Conservation (phyloP, 2,113 vertebrate species). For the Carassius auratus region DNA sequence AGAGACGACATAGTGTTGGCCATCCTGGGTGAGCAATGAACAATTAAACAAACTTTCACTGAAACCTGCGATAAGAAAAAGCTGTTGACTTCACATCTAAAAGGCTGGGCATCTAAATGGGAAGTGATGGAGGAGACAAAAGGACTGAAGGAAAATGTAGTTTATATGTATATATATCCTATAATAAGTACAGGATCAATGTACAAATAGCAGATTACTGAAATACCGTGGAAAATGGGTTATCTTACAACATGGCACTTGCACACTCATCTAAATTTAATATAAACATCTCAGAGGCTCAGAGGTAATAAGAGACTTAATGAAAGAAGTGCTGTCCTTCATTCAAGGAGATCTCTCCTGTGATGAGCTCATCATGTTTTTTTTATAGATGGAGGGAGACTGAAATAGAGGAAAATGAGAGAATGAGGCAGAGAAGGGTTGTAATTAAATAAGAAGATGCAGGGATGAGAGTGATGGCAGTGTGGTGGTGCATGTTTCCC, state of each 20-base stretch:
- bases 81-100: not conserved
- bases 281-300: conserved; percentile 36
- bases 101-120: not conserved
- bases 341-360: conserved; percentile 16
- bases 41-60: not conserved
- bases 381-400: conserved; percentile 16
- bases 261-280: conserved; percentile 32
- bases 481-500: not conserved
- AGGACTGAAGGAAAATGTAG: not conserved
- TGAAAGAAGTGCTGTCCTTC: conserved; percentile 22
- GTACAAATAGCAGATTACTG: not conserved
- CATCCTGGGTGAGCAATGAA: conserved; percentile 86
- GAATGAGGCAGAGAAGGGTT: not conserved
- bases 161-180: not conserved
- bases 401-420: not conserved
- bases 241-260: not conserved
- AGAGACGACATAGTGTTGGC: conserved; percentile 96
- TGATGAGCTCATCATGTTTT: conserved; percentile 29
- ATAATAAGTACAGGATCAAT: not conserved
- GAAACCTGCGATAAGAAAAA: not conserved
- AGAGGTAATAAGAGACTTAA: conserved; percentile 40
- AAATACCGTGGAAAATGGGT: not conserved
- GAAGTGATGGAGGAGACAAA: not conserved
- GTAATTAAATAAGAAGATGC: conserved; percentile 7
- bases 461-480: conserved; percentile 27